These are phyloP conservation scores for Dicentrarchus labrax DNA, from an alignment of 2,113 vertebrate genomes.

Conservation along the genomic window DNA sequence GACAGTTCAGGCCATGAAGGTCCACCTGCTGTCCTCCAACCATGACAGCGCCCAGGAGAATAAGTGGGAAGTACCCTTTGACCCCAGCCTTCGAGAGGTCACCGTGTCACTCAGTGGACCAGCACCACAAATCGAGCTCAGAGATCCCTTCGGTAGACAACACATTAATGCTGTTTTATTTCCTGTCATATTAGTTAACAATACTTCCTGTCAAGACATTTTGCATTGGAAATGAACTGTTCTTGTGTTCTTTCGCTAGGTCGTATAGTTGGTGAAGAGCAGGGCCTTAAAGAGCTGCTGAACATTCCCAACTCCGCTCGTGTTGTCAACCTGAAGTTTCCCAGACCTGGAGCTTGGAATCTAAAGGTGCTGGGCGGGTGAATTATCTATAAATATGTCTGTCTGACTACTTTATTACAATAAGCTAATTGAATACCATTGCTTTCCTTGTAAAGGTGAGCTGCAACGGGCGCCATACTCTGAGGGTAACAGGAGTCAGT, in stretches of 20 bases:
- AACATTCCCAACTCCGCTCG: conserved; percentile 93
- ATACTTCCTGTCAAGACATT: background rate
- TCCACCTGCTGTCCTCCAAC: conserved; percentile 92
- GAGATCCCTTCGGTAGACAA: conserved; percentile 88
- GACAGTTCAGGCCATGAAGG: conserved; percentile 92
- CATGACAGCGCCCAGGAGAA: conserved; percentile 88
- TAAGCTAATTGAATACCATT: background rate
- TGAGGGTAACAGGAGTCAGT: conserved; percentile 93
- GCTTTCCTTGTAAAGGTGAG: conserved; percentile 80
- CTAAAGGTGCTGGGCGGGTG: conserved; percentile 86
- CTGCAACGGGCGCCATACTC: conserved; percentile 91
- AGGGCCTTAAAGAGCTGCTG: conserved; percentile 90
- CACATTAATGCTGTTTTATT: background rate
- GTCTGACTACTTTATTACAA: background rate
- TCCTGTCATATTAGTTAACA: background rate
- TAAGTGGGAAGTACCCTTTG: conserved; percentile 89
- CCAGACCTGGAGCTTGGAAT: conserved; percentile 89
- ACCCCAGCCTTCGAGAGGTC: conserved; percentile 93
- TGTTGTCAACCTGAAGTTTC: conserved; percentile 91
- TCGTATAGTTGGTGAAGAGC: conserved; percentile 84
- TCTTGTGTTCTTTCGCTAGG: conserved; percentile 79
- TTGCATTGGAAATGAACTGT: background rate
- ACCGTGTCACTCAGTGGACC: conserved; percentile 94
- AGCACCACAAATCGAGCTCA: conserved; percentile 87
- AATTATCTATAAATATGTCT: background rate